Evolutionary conservation across 2,888 invertebrate species (phyloP).

Genomic region (Ceriagrion tenellum): DNA sequence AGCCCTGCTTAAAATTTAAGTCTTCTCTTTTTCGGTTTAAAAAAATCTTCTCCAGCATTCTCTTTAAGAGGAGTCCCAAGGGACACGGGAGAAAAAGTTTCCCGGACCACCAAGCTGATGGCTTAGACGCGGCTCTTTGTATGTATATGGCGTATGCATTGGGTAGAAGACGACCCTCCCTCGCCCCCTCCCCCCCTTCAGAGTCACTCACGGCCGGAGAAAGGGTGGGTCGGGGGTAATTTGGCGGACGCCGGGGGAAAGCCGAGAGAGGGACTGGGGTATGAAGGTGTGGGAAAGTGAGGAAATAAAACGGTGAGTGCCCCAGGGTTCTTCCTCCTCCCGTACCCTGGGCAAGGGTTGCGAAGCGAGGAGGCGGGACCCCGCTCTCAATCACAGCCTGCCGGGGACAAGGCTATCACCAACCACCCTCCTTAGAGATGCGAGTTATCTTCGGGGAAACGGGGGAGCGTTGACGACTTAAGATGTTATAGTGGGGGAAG

Average conservation of each 20-base stretch:
- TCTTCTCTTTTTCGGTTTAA: neutral
- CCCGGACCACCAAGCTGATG: neutral
- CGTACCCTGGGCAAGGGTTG: neutral
- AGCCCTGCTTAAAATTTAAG: neutral
- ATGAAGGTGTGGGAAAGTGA: neutral
- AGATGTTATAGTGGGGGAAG: no score
- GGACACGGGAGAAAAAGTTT: neutral
- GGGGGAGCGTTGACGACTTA: neutral
- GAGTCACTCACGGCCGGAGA: neutral
- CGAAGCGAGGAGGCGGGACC: neutral
- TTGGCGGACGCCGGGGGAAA: neutral
- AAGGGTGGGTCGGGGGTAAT: neutral
- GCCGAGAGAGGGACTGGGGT: neutral
- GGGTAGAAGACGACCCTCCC: no score
- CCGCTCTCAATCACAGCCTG: neutral
- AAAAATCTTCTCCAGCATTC: neutral
- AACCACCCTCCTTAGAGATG: neutral
- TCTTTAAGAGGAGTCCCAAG: neutral
- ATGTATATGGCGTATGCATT: neutral
- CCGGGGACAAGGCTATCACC: neutral
- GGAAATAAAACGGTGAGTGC: constrained; percentile 31
- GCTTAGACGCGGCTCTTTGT: neutral
- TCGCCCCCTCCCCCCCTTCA: neutral
- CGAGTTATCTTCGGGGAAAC: neutral
- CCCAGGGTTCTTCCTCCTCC: neutral